A percentile compares a stretch with the other conserved stretches of the same genome.
Conservation (phyloP, 2,113 vertebrate species). For the Muntiacus muntjak region DNA sequence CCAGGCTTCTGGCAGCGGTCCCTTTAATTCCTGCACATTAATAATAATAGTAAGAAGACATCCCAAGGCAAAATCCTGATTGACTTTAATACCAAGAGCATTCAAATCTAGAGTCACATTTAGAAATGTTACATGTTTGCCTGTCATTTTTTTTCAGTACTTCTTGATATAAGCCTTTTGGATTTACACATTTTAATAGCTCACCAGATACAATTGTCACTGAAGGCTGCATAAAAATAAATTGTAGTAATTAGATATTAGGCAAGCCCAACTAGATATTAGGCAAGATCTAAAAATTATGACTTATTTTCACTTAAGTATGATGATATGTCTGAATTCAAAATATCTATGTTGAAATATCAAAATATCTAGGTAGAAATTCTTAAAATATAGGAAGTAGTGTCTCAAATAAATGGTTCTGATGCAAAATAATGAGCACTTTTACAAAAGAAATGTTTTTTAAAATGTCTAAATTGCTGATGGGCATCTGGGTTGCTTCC, state of each 20-base stretch:
- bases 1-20: neutral
- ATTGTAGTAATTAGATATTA: neutral
- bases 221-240: conserved; percentile 30
- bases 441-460: neutral
- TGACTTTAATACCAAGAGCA: neutral
- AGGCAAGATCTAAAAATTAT: neutral
- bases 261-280: neutral
- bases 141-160: neutral
- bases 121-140: neutral
- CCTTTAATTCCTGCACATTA: neutral
- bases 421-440: neutral
- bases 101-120: neutral
- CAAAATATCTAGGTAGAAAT: neutral
- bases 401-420: neutral
- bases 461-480: neutral
- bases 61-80: neutral
- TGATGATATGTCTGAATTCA: neutral
- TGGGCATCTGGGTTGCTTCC: too few relatives aligned
- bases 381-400: neutral
- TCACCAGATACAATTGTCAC: conserved; percentile 36
- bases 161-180: conserved; percentile 36
- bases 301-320: neutral
- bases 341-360: neutral
- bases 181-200: conserved; percentile 39
- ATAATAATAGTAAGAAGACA: neutral